Conservation (phyloP, 1,140 invertebrate species). For the Mercenaria mercenaria region DNA sequence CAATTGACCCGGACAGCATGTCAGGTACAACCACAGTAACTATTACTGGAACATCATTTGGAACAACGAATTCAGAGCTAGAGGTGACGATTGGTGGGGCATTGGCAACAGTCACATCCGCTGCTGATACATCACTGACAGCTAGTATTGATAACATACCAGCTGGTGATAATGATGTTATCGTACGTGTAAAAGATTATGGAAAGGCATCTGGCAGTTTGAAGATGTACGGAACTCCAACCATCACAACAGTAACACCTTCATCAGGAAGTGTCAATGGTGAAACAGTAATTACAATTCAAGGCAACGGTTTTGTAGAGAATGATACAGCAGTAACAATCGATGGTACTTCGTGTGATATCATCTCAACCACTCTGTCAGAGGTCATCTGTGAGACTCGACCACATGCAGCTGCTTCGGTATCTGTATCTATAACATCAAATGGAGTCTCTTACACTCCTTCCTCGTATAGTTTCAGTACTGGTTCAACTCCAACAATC, state of each 20-base stretch:
- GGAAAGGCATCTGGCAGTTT: constrained; percentile 63
- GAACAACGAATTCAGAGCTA: constrained; percentile 31
- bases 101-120: constrained; percentile 47
- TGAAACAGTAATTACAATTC: constrained; percentile 70
- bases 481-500: constrained; percentile 70
- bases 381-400: constrained; percentile 69
- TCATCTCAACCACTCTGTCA: constrained; percentile 22
- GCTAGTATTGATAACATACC: constrained; percentile 58
- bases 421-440: constrained; percentile 65
- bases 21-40: constrained; percentile 15
- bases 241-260: constrained; percentile 63
- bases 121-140: constrained; percentile 48
- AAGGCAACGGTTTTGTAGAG: constrained; percentile 70
- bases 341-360: constrained; percentile 9
- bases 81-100: constrained; percentile 63
- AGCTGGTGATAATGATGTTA: constrained; percentile 64
- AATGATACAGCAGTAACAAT: constrained; percentile 49
- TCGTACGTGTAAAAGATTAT: constrained; percentile 54
- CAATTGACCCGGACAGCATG: constrained; percentile 30
- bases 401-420: constrained; percentile 54
- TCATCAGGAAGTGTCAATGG: constrained; percentile 73
- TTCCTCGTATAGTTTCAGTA: constrained; percentile 39
- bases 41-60: constrained; percentile 32
- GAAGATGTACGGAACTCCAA: constrained; percentile 37
- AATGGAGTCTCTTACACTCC: constrained; percentile 58